These are phyloP conservation scores for Galendromus occidentalis DNA, from an alignment of 1,140 invertebrate species.

Conservation along the genomic window DNA sequence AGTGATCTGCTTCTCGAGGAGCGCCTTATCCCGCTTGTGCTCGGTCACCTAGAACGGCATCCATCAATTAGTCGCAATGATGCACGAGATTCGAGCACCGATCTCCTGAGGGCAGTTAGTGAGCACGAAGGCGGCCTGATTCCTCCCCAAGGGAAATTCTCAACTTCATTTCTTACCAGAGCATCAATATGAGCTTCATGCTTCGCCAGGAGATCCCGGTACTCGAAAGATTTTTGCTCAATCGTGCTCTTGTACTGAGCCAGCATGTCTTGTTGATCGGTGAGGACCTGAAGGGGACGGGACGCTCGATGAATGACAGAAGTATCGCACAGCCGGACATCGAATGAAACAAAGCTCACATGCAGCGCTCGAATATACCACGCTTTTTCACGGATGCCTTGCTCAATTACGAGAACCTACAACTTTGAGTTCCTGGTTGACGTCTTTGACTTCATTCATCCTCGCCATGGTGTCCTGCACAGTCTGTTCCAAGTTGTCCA, in stretches of 20 bases:
- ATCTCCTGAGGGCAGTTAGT: too few relatives aligned
- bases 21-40: not conserved
- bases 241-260: slow-evolving; percentile 11
- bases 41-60: not conserved
- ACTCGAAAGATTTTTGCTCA: slow-evolving; percentile 7
- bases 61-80: too few relatives aligned
- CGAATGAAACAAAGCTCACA: too few relatives aligned
- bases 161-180: not conserved
- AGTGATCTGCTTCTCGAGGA: not conserved
- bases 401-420: not conserved
- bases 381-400: not conserved
- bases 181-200: slow-evolving; percentile 8
- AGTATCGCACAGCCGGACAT: too few relatives aligned
- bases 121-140: too few relatives aligned
- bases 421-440: slow-evolving; percentile 8
- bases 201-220: not conserved
- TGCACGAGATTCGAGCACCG: too few relatives aligned
- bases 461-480: slow-evolving; percentile 6
- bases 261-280: slow-evolving; percentile 8
- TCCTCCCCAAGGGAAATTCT: too few relatives aligned
- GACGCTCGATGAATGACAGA: not conserved
- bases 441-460: slow-evolving; percentile 7
- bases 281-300: not conserved
- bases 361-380: too few relatives aligned
- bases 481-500: slow-evolving; percentile 1